Percentiles rank a stretch among this genome's conserved stretches.
Conservation (phyloP, 1,140 invertebrate species). For the Dendroctonus valens region DNA sequence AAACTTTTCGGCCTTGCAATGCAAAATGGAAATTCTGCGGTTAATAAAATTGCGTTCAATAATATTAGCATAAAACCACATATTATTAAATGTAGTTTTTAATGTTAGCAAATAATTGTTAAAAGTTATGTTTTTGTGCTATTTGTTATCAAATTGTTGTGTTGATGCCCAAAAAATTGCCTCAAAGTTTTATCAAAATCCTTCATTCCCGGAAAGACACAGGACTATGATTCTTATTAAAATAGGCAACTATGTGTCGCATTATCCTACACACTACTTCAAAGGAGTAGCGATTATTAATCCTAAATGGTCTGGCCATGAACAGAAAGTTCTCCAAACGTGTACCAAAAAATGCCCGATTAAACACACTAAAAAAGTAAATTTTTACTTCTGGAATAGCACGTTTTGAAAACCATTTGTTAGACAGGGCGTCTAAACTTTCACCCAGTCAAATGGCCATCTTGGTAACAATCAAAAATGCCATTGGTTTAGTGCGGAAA, state of each 20-base stretch:
- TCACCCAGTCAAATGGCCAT: too few species aligned
- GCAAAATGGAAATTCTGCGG: constrained; percentile 28
- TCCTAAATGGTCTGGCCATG: too few species aligned
- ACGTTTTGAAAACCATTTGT: too few species aligned
- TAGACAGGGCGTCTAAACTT: too few species aligned
- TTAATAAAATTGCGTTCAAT: constrained; percentile 32
- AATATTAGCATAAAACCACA: constrained; percentile 42
- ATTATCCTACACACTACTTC: too few species aligned
- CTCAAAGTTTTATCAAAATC: constrained; percentile 15
- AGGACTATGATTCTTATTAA: background rate
- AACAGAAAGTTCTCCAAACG: too few species aligned
- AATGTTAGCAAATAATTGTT: constrained; percentile 35
- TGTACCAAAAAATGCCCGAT: constrained; percentile 14
- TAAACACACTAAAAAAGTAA: background rate
- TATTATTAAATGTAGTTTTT: constrained; percentile 41
- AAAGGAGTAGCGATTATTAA: too few species aligned
- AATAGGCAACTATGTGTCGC: too few species aligned
- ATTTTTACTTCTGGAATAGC: too few species aligned
- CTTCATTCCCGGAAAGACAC: background rate
- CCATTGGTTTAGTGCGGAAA: too few species aligned
- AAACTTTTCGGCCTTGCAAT: constrained; percentile 43
- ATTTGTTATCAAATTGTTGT: constrained; percentile 35
- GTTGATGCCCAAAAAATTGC: constrained; percentile 24
- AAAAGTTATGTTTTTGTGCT: constrained; percentile 38
- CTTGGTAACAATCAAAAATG: too few species aligned